Evolutionary conservation across 2,797 vertebrate species (phyloP), one percentile per base, ranked within the genome.

Genomic region (Sebastes itinus): DNA sequence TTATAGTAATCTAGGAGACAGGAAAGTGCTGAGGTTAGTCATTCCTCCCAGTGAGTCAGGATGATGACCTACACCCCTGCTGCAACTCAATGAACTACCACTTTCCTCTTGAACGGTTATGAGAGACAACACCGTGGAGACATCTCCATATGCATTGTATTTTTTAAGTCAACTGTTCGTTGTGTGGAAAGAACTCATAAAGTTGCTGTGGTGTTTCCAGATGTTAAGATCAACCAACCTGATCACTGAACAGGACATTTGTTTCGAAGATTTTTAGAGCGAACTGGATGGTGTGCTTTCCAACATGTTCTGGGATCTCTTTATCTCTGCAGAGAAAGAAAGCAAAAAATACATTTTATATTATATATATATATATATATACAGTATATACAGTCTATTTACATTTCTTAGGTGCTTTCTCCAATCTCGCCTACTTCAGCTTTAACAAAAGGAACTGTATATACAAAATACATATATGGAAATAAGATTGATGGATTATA

Each of bases 271-370:
- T 78, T 71, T 69, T 92, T 81, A 97, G 95, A 54, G 84, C 87
- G 91, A 99, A 99, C 92, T 97, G 96, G 90, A 98, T 93, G 66
- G 78, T 86, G 18, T 97, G 94, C 25, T 86, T 90, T 35, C 96
- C 97, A 67, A 89, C 92, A 72, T 88, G 90, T 30, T 93, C 90
- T 35, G 97, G 97, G 94, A 98, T 90, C 16, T 91, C 60, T 94
- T 98, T 97, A 82, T 97, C 96, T 91, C 98, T 99, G 94, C 25
- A 80, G 70, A 28, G 63, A 83, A 85, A 76, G n/a, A 61, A 60
- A 35, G 80, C 69, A 90, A 32, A 58, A 65, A 72, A 1, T 65
- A 67, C 5, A 13, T 38, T 38, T 38, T 38, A 38, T 38, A 35
- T 35, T 35, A 35, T 35, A 35, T 13, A 35, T 30, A 11, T 11